A percentile compares a stretch with the other conserved stretches of the same genome.
These are phyloP conservation scores for Chaitophorus viminalis DNA, from an alignment of 2,888 invertebrate genomes.

Conservation along the genomic window DNA sequence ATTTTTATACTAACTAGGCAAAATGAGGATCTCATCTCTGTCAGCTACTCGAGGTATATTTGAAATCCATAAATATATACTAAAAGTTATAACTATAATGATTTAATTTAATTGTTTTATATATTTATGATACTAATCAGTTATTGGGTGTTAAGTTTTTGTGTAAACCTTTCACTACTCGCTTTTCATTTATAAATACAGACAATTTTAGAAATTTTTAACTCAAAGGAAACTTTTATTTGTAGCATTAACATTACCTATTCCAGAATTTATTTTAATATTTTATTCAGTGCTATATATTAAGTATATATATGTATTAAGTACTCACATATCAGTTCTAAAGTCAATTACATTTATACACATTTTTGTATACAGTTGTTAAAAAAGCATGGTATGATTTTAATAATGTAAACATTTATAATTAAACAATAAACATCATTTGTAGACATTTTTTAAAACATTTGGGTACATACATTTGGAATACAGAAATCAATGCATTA, in stretches of 20 bases:
- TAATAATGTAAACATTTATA: not conserved
- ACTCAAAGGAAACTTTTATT: not conserved
- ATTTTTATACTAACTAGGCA: not conserved
- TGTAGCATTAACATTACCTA: not conserved
- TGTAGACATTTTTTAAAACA: not conserved
- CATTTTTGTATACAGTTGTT: not conserved
- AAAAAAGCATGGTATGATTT: not conserved
- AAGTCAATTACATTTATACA: not conserved
- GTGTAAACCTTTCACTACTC: not conserved
- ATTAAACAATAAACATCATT: not conserved
- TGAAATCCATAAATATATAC: not conserved
- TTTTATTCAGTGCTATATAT: too few relatives aligned
- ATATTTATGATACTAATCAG: not conserved
- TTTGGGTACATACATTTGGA: constrained; percentile 12
- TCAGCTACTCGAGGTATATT: not conserved
- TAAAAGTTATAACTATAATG: not conserved
- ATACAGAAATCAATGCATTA: not conserved
- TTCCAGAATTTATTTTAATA: not conserved
- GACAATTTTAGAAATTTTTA: not conserved
- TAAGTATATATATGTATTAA: too few relatives aligned
- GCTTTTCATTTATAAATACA: not conserved
- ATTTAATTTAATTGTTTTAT: not conserved
- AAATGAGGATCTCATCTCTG: not conserved
- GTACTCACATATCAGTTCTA: not conserved
- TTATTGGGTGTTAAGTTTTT: not conserved